phyloP scores from a whole-genome alignment of 2,797 vertebrate genomes.

The Odontamblyopus rebecca region DNA sequence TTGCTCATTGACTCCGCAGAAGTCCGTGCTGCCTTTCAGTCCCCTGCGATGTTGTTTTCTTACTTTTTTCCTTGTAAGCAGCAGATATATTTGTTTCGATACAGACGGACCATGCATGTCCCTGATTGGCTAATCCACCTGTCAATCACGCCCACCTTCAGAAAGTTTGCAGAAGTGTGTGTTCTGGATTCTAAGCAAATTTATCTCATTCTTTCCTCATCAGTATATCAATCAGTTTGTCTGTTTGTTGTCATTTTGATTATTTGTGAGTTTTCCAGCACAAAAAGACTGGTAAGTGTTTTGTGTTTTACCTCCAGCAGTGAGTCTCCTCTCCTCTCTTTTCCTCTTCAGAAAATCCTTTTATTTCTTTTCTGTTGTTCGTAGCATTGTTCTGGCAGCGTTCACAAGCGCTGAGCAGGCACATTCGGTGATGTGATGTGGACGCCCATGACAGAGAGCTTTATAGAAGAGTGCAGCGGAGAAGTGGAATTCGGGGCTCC shows the following conservation, averaged over 20 bases:
- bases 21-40: too few species aligned
- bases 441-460: conserved; percentile 59
- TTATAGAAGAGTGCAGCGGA: background rate
- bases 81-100: too few species aligned
- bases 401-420: conserved; percentile 79
- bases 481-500: background rate
- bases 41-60: too few species aligned
- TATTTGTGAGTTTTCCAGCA: conserved; percentile 24
- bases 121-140: too few species aligned
- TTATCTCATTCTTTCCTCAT: background rate
- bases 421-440: conserved; percentile 74
- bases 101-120: too few species aligned
- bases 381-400: conserved; percentile 69
- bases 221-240: background rate
- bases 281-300: conserved; percentile 49
- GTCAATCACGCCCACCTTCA: too few species aligned
- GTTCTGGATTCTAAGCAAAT: too few species aligned
- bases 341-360: conserved; percentile 48
- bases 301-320: conserved; percentile 52
- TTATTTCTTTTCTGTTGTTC: conserved; percentile 63
- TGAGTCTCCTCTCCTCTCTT: conserved; percentile 53
- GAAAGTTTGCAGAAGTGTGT: too few species aligned
- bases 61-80: too few species aligned
- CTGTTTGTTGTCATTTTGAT: conserved; percentile 3
- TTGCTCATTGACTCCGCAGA: too few species aligned